Evolutionary conservation across 2,797 vertebrate species (phyloP), one percentile per base, ranked within the genome.

Genomic region (Limosa lapponica): DNA sequence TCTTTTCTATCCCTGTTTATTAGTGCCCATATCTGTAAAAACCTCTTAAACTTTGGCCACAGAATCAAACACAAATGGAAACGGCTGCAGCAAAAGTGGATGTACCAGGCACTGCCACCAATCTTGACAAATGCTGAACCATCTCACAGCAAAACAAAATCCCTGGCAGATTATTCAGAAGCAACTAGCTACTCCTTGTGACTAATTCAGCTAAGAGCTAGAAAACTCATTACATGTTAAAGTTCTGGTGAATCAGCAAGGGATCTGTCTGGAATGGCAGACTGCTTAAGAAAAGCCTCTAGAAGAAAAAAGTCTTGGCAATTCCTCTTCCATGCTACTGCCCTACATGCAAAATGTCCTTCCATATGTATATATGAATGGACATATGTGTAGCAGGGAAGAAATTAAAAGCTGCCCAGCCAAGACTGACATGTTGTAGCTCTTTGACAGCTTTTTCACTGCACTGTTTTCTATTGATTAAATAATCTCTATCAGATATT

Each of bases 401-500:
- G 64, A 78, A 59, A 64, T 92, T 90, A 93, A 94, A 93, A 96
- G 65, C 58, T 73, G 39, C n/a, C 39, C 44, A 93, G 64, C 19
- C 24, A 25, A 85, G 80, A 81, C 1, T 93, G 87, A 75, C 61
- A 75, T 43, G 39, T 32, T 89, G 41, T 61, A 93, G 39, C 62
- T 85, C 69, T 95, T 73, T 87, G 79, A 93, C 10, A 3, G 57
- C 28, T 94, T 93, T 95, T 95, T 89, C 51, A 36, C 51, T 49
- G 46, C 70, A 37, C 65, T 89, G 75, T 96, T 97, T 95, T 89
- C 75, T 94, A 97, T 96, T 93, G 96, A 97, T 97, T 96, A 97
- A 96, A 96, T 95, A 96, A 97, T 89, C 91, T 94, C 87, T 93
- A 95, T 95, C 94, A 97, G 93, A 97, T 97, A 97, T 97, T 97